These are phyloP conservation scores for Drosophila lacertosa DNA, from an alignment of 1,140 invertebrate species.

Conservation along the genomic window DNA sequence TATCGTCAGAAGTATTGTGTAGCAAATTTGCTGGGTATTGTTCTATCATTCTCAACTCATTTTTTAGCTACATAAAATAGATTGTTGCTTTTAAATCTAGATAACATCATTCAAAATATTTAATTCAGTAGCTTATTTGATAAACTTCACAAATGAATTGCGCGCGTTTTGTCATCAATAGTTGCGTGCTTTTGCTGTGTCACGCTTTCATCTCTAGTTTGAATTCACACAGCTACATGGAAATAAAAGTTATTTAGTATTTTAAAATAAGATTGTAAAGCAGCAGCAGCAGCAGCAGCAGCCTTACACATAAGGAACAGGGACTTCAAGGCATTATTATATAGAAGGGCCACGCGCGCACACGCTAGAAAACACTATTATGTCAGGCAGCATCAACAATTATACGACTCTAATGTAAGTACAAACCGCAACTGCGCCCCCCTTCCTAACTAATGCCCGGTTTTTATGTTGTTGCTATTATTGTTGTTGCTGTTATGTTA, in stretches of 20 bases:
- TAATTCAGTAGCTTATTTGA: neutral
- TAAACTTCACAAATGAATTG: neutral
- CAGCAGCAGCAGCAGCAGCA: conserved; percentile 19
- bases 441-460: neutral
- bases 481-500: no score
- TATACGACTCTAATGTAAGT: conserved; percentile 77
- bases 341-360: conserved; percentile 17
- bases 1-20: no score
- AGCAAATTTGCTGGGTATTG: no score
- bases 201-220: conserved; percentile 40
- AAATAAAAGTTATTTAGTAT: conserved; percentile 48
- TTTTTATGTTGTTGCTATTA: no score
- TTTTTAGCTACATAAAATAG: neutral
- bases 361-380: conserved; percentile 35
- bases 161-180: neutral
- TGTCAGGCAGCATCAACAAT: conserved; percentile 76
- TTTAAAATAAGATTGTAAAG: conserved; percentile 33
- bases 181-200: neutral
- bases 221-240: conserved; percentile 33
- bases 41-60: no score
- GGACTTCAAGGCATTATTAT: conserved; percentile 13
- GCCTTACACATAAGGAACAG: conserved; percentile 23
- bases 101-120: no score
- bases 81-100: no score
- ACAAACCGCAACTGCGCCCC: neutral